Percentiles rank a stretch among this genome's conserved stretches.
phyloP scores from a whole-genome alignment of 1,140 invertebrate genomes.

The Lutraria rhynchaena region DNA sequence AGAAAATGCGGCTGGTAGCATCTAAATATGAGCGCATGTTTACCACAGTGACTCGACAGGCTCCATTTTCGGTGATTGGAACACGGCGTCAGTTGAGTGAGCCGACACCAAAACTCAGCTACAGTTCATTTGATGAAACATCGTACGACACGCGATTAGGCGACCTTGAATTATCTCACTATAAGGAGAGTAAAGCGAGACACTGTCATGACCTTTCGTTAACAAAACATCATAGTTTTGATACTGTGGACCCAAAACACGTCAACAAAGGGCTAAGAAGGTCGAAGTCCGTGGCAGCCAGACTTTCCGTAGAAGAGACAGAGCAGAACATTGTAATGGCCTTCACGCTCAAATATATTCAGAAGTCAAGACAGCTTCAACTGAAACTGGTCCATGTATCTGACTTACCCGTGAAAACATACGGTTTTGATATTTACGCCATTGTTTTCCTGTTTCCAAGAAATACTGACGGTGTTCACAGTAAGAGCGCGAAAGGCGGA shows the following conservation, averaged over 20 bases:
- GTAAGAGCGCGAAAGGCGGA: conserved; percentile 11
- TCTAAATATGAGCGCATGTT: conserved; percentile 33
- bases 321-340: conserved; percentile 21
- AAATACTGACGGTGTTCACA: conserved; percentile 53
- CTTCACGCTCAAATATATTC: conserved; percentile 46
- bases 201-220: neutral
- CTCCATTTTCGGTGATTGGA: conserved; percentile 18
- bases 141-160: neutral
- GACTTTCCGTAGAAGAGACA: neutral
- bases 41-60: conserved; percentile 10
- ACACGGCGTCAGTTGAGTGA: conserved; percentile 42
- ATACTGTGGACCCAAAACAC: neutral
- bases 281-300: conserved; percentile 14
- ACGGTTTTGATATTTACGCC: conserved; percentile 44
- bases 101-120: neutral
- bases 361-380: conserved; percentile 32
- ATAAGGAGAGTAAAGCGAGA: conserved; percentile 3
- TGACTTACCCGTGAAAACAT: conserved; percentile 33
- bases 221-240: conserved; percentile 48
- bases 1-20: neutral
- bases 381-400: conserved; percentile 24
- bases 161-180: conserved; percentile 2
- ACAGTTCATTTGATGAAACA: conserved; percentile 32
- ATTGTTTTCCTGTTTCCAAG: conserved; percentile 51
- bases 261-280: neutral